phyloP scores from a whole-genome alignment of 2,888 invertebrate species.

The Drosophila setosimentum region DNA sequence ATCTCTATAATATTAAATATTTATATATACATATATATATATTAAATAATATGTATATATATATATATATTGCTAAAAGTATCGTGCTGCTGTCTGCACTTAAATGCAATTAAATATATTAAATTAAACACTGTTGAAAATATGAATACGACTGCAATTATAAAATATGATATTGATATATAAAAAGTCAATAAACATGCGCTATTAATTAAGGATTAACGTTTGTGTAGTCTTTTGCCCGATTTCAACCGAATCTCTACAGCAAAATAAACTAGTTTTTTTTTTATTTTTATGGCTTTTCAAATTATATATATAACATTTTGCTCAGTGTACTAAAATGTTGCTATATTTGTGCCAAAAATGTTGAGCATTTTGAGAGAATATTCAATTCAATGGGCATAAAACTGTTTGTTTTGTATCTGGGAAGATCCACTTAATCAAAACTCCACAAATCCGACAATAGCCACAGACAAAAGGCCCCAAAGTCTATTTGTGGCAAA shows the following conservation, averaged over 20 bases:
- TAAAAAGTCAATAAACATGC: background rate
- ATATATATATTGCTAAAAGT: background rate
- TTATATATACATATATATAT: background rate
- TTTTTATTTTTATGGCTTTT: too few species aligned
- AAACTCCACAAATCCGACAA: conserved; percentile 34
- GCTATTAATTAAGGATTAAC: background rate
- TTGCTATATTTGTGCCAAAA: conserved; percentile 2
- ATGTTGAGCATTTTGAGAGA: conserved; percentile 5
- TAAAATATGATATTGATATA: background rate
- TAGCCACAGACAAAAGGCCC: conserved; percentile 26
- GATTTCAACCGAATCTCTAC: background rate
- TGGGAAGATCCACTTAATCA: conserved; percentile 62
- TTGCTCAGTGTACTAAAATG: conserved; percentile 23
- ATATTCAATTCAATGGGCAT: conserved; percentile 21
- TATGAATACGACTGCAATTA: background rate
- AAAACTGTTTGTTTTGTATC: conserved; percentile 11
- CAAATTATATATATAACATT: background rate
- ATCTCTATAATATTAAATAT: background rate
- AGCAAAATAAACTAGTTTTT: background rate
- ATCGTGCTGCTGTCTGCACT: background rate
- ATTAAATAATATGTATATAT: background rate
- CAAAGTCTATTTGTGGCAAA: conserved; percentile 35
- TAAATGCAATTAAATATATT: background rate
- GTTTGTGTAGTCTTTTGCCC: background rate
- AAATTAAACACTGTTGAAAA: background rate